Conservation (phyloP, 2,888 invertebrate genomes). For the Chouioia cunea region DNA sequence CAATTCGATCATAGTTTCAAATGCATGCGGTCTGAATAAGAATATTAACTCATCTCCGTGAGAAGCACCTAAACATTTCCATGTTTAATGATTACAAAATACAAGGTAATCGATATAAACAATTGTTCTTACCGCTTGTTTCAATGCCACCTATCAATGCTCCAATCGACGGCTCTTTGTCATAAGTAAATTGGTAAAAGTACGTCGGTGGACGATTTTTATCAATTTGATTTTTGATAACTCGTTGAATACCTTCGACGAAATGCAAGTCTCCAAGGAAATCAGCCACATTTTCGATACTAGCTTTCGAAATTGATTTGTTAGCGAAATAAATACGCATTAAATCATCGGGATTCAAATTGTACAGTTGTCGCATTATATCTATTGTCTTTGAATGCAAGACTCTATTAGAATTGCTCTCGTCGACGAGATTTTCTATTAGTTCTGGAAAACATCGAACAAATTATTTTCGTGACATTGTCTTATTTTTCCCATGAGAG, state of each 20-base stretch:
- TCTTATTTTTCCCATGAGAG: too few species aligned
- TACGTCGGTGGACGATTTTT: conserved; percentile 51
- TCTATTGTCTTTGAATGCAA: conserved; percentile 36
- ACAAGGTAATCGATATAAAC: background rate
- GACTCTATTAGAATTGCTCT: background rate
- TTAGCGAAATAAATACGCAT: conserved; percentile 54
- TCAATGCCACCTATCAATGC: conserved; percentile 10
- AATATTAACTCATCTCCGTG: conserved; percentile 57
- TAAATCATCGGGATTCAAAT: conserved; percentile 42
- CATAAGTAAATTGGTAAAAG: conserved; percentile 56
- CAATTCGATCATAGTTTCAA: too few species aligned
- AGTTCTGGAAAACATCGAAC: too few species aligned
- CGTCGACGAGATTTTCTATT: too few species aligned
- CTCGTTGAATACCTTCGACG: conserved; percentile 50
- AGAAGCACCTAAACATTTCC: conserved; percentile 42
- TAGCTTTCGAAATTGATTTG: too few species aligned
- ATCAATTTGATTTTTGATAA: conserved; percentile 49
- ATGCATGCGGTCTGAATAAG: conserved; percentile 49
- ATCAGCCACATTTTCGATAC: conserved; percentile 66
- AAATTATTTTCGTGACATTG: too few species aligned
- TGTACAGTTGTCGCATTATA: conserved; percentile 25
- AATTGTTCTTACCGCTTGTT: background rate
- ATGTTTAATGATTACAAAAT: background rate
- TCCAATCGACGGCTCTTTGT: conserved; percentile 29
- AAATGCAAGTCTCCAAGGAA: conserved; percentile 58